Conservation (phyloP, 2,888 invertebrate genomes). For the Sesamia inferens region DNA sequence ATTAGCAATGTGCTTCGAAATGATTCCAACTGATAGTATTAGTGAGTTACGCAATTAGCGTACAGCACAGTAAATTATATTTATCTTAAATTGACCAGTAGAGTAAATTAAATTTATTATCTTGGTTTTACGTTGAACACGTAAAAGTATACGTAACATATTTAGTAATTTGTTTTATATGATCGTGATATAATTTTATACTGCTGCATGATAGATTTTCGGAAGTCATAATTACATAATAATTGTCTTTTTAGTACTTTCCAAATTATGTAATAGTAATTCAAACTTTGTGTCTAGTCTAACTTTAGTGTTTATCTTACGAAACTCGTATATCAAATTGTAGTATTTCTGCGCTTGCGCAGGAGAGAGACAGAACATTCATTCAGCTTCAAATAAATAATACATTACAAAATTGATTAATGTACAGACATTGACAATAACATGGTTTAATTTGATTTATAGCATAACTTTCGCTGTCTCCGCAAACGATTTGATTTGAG, state of each 20-base stretch:
- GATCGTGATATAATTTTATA: conserved; percentile 1
- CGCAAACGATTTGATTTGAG: conserved; percentile 83
- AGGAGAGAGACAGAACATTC: conserved; percentile 56
- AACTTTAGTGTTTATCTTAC: conserved; percentile 45
- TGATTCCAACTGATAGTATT: no score
- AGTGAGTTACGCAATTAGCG: no score
- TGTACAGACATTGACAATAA: conserved; percentile 76
- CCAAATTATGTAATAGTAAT: conserved; percentile 50
- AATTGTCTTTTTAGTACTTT: conserved; percentile 41
- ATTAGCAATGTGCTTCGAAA: no score
- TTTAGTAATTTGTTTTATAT: neutral
- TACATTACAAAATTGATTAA: conserved; percentile 72
- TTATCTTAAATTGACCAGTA: neutral
- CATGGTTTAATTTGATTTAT: conserved; percentile 81
- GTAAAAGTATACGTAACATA: neutral
- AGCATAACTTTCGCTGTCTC: conserved; percentile 82
- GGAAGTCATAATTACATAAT: conserved; percentile 22
- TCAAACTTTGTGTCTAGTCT: conserved; percentile 30
- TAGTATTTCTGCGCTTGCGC: conserved; percentile 37
- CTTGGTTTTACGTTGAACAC: neutral
- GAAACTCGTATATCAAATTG: conserved; percentile 48
- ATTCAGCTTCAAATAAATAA: conserved; percentile 61
- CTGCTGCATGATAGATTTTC: neutral
- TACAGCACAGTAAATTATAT: no score
- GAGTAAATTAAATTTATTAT: neutral